A percentile compares a stretch with the other conserved stretches of the same genome.
These are phyloP conservation scores for Drosophila bifasciata DNA, from an alignment of 1,140 invertebrate species.

Conservation along the genomic window DNA sequence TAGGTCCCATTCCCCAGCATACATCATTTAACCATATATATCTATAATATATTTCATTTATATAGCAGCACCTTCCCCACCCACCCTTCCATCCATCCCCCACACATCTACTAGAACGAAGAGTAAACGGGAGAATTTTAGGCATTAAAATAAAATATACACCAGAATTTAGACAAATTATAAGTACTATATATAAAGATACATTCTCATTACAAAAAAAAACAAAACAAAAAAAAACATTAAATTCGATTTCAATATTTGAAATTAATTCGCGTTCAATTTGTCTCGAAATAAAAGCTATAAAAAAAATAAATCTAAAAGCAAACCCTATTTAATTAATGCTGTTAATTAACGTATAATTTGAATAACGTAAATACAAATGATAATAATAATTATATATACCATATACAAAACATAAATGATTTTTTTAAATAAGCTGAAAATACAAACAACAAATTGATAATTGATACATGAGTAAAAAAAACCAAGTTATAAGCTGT, in stretches of 20 bases:
- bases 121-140: slow-evolving; percentile 64
- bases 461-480: slow-evolving; percentile 65
- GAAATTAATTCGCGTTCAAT: slow-evolving; percentile 72
- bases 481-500: slow-evolving; percentile 68
- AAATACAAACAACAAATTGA: slow-evolving; percentile 13
- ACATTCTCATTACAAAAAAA: slow-evolving; percentile 35
- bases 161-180: slow-evolving; percentile 49
- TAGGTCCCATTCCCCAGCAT: slow-evolving; percentile 61
- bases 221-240: slow-evolving; percentile 36
- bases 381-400: slow-evolving; percentile 74
- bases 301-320: slow-evolving; percentile 20
- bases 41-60: slow-evolving; percentile 48
- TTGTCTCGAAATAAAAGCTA: slow-evolving; percentile 50
- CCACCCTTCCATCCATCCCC: not conserved
- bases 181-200: slow-evolving; percentile 19
- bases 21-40: slow-evolving; percentile 16
- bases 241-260: slow-evolving; percentile 61
- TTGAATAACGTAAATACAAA: slow-evolving; percentile 70
- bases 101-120: slow-evolving; percentile 31
- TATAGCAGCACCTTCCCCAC: slow-evolving; percentile 16
- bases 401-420: slow-evolving; percentile 62
- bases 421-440: slow-evolving; percentile 67
- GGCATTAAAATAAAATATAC: slow-evolving; percentile 77
- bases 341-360: slow-evolving; percentile 67
- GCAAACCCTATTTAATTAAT: slow-evolving; percentile 47